Percentiles rank a stretch among this genome's conserved stretches.
These are phyloP conservation scores for Melanerpes formicivorus DNA, from an alignment of 2,113 vertebrate species.

Conservation along the genomic window DNA sequence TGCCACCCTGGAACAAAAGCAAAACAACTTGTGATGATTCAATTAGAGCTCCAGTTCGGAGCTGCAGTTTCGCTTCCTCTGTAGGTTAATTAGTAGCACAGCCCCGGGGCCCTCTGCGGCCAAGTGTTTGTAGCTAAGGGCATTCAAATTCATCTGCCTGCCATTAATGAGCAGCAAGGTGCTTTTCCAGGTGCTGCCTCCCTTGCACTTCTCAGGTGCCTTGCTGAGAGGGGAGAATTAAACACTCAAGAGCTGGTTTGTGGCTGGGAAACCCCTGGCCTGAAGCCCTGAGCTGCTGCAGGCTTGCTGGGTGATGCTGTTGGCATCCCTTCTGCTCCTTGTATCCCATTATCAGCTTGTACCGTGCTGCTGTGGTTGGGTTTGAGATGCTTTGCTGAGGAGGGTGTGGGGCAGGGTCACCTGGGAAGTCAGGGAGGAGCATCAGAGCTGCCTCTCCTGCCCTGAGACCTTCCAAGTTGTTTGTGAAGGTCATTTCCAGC, in stretches of 20 bases:
- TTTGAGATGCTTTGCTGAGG: background rate
- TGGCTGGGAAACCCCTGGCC: background rate
- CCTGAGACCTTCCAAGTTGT: background rate
- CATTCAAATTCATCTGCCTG: conserved; percentile 52
- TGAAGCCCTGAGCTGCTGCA: background rate
- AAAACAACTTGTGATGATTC: conserved; percentile 68
- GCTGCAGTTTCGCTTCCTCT: conserved; percentile 61
- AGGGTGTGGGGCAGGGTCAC: background rate
- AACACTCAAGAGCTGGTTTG: background rate
- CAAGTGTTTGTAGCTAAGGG: background rate
- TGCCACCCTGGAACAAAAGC: conserved; percentile 55
- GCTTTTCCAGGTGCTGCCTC: background rate
- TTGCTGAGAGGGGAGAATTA: background rate
- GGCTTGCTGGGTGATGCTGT: background rate
- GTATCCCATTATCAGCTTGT: background rate
- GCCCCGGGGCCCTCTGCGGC: background rate
- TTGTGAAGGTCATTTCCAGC: background rate
- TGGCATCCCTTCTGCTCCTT: background rate
- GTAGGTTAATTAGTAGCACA: conserved; percentile 76
- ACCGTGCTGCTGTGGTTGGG: rapidly evolving
- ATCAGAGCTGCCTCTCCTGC: background rate
- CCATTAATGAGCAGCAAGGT: conserved; percentile 20
- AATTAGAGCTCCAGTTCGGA: conserved; percentile 65
- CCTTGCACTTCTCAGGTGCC: background rate
- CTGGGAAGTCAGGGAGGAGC: background rate